Conservation (phyloP, 2,797 vertebrate genomes). For the Staurois parvus region DNA sequence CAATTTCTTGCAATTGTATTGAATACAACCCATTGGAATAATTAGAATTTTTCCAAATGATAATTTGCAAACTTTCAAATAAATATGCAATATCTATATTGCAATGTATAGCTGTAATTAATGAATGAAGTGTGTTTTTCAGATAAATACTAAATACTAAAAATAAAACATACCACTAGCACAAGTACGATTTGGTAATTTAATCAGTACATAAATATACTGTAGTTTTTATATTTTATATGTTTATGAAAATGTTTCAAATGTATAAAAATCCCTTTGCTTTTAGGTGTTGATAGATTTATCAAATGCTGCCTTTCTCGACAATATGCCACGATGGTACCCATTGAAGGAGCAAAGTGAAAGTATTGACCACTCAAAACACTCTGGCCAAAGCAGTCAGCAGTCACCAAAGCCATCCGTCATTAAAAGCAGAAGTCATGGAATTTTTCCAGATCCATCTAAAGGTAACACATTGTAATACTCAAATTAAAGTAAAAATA, state of each 20-base stretch:
- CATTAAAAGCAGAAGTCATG: constrained; percentile 98
- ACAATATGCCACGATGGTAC: constrained; percentile 95
- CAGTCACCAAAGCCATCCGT: constrained; percentile 94
- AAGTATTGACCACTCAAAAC: constrained; percentile 89
- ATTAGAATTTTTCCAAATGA: too few species aligned
- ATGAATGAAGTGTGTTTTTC: neutral
- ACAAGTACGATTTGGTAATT: too few species aligned
- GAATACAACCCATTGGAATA: too few species aligned
- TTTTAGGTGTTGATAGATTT: constrained; percentile 94
- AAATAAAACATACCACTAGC: too few species aligned
- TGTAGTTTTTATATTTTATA: neutral
- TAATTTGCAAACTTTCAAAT: neutral
- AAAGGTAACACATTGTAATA: constrained; percentile 83
- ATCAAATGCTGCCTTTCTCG: constrained; percentile 88
- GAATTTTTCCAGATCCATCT: constrained; percentile 95
- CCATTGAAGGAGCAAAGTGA: constrained; percentile 94
- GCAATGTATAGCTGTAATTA: neutral
- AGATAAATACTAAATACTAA: neutral
- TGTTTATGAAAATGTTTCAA: neutral
- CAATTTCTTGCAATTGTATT: too few species aligned
- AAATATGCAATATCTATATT: neutral
- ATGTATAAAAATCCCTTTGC: constrained; percentile 16
- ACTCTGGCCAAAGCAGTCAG: constrained; percentile 83
- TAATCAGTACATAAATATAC: too few species aligned
- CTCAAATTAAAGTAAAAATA: neutral